Evolutionary conservation across 1,140 invertebrate genomes (phyloP), one percentile per base, ranked within the genome.

Genomic region (Aphis craccivora): DNA sequence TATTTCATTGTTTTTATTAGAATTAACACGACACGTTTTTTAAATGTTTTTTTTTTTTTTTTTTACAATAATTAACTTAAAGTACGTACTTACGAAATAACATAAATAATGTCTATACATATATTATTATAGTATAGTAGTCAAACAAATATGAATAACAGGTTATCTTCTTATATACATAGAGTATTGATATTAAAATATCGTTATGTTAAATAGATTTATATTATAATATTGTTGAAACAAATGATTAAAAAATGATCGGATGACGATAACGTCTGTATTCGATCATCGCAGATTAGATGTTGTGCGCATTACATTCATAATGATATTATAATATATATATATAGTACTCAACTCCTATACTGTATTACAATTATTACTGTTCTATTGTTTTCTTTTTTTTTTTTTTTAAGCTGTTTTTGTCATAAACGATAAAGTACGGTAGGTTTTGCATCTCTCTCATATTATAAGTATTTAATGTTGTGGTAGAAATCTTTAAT

Each of bases 51-150:
- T 48, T 48, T 45, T 45, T 55, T n/a, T 60, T 67, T 30, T 76
- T 76, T n/a, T 76, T 76, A 76, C 60, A 76, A 76, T 76, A n/a
- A 76, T 76, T 76, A 76, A 76, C 60, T 76, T 76, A 76, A 76
- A 40, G 3, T 40, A 40, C 5, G n/a, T 76, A 51, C 14, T 51
- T 51, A 76, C 30, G n/a, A 76, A n/a, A 76, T 76, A n/a, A 76
- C 60, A 76, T 76, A 76, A 18, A 35, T 67, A 30, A 60, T 60
- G 55, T 60, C 23, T 60, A 60, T 60, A 60, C 25, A 60, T 60
- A 60, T 67, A 67, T 67, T 76, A n/a, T 76, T n/a, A n/a, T 76
- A 76, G 60, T 76, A 76, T 76, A n/a, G 30, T 76, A 76, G n/a
- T 76, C n/a, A 14, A 76, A n/a, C 4, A 76, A 67, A n/a, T 30